Evolutionary conservation across 2,797 vertebrate species (phyloP), one percentile per base, ranked within the genome.

Genomic region (Eulemur mongoz): DNA sequence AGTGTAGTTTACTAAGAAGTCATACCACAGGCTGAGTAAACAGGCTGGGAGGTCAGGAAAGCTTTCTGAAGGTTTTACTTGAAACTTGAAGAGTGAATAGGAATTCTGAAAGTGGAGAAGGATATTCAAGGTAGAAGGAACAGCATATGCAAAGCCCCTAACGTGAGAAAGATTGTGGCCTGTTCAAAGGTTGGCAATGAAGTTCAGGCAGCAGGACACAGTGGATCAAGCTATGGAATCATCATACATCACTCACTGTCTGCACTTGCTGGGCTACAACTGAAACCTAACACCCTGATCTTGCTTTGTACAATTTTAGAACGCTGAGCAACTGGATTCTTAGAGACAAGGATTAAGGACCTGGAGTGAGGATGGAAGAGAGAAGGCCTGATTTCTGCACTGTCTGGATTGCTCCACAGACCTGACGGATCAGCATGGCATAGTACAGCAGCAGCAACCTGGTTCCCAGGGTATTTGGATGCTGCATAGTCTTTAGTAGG

Each of bases 291-390:
- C 0, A 13, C 45, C 63, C 59, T 45, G 2, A 78, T 25, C 59
- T 52, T 30, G 20, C 52, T 63, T 50, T 43, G 40, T 14, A 45
- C 23, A 32, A 38, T 32, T 27, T 85, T n/a, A 76, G 79, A 88
- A 57, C 59, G 43, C 76, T 75, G 54, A 91, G 54, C n/a, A 25
- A 43, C 59, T 63, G 43, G 38, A 92, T n/a, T 67, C 79, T 63
- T 63, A 76, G 65, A 48, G 63, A 84, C 70, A 59, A 92, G 80
- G n/a, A 32, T 38, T 63, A 75, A 45, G 38, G 14, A 40, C 14
- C 48, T 38, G 17, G 63, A 78, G 32, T 38, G 72, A 85, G 22
- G 40, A 76, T 30, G 43, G 54, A 81, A 92, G 25, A n/a, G 13
- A 76, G 63, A 59, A 57, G 38, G 4, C 30, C 27, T 7, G 40